Conservation (phyloP, 2,797 vertebrate species). For the Dryobates pubescens region DNA sequence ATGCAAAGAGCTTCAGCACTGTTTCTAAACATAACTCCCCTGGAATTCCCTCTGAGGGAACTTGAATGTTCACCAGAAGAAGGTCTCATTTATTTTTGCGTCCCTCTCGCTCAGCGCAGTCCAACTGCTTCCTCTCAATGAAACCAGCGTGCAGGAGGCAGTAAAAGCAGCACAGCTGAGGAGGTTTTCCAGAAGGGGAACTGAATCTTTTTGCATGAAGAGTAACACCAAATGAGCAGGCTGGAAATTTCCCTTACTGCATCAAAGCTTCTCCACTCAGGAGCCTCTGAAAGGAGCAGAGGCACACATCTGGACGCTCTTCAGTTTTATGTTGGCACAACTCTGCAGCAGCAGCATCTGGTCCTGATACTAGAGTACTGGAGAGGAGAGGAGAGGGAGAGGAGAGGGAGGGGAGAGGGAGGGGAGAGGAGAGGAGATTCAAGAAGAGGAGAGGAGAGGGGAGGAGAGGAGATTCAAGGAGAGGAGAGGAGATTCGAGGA, state of each 20-base stretch:
- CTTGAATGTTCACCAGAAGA: not conserved
- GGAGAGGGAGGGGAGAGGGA: no score
- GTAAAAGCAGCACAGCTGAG: not conserved
- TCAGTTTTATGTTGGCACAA: not conserved
- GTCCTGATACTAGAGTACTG: not conserved
- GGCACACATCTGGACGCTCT: not conserved
- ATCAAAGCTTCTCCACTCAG: not conserved
- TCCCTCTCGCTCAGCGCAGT: not conserved
- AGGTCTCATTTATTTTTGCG: not conserved
- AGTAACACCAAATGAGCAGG: not conserved
- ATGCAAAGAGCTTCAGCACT: not conserved
- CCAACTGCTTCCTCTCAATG: not conserved
- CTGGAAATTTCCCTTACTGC: not conserved
- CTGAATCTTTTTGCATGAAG: not conserved
- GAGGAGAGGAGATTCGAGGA: no score
- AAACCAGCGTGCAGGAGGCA: not conserved
- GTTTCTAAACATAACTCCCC: slow-evolving; percentile 1
- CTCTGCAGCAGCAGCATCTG: not conserved
- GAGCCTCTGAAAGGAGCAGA: not conserved
- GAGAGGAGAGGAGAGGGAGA: no score
- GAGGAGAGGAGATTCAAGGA: no score
- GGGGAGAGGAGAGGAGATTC: no score
- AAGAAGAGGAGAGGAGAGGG: no score
- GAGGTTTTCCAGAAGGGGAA: not conserved
- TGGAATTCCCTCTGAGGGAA: not conserved